A percentile compares a stretch with the other conserved stretches of the same genome.
Evolutionary conservation across 2,113 vertebrate species (phyloP).

Genomic region (Onychostoma macrolepis): DNA sequence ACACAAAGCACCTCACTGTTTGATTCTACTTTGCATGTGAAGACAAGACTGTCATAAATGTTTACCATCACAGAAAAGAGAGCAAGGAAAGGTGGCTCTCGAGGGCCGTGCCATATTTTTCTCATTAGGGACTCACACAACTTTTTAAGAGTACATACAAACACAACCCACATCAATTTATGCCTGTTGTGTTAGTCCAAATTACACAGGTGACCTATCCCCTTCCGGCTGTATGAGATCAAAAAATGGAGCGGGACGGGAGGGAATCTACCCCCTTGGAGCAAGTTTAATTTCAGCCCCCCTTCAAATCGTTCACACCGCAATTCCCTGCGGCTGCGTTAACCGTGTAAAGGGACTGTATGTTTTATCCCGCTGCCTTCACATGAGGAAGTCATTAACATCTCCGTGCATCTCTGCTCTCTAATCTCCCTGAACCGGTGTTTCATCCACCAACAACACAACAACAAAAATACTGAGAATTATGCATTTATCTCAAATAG

Average conservation of each 20-base stretch:
- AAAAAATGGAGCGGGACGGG: slow-evolving; percentile 43
- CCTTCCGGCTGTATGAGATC: slow-evolving; percentile 56
- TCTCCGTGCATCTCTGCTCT: slow-evolving; percentile 37
- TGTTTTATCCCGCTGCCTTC: slow-evolving; percentile 54
- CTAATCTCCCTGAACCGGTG: slow-evolving; percentile 41
- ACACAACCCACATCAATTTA: slow-evolving; percentile 54
- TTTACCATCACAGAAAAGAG: slow-evolving; percentile 21
- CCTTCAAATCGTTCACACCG: slow-evolving; percentile 39
- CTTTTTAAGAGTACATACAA: slow-evolving; percentile 32
- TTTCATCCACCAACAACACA: background rate
- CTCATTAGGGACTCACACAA: slow-evolving; percentile 51
- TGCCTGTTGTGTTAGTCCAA: slow-evolving; percentile 56
- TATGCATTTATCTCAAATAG: background rate
- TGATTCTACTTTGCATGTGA: slow-evolving; percentile 36
- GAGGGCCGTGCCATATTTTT: slow-evolving; percentile 53
- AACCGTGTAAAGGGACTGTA: slow-evolving; percentile 59
- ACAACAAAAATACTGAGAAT: slow-evolving; percentile 36
- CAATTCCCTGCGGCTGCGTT: slow-evolving; percentile 41
- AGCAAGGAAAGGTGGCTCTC: slow-evolving; percentile 27
- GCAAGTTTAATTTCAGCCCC: slow-evolving; percentile 57
- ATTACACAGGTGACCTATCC: slow-evolving; percentile 61
- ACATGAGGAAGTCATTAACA: slow-evolving; percentile 65
- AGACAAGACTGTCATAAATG: slow-evolving; percentile 20
- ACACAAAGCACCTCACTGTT: slow-evolving; percentile 43
- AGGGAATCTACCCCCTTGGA: slow-evolving; percentile 55